Percentiles rank a stretch among this genome's conserved stretches.
Conservation (phyloP, 2,797 vertebrate genomes). For the Simalia tracyae region DNA sequence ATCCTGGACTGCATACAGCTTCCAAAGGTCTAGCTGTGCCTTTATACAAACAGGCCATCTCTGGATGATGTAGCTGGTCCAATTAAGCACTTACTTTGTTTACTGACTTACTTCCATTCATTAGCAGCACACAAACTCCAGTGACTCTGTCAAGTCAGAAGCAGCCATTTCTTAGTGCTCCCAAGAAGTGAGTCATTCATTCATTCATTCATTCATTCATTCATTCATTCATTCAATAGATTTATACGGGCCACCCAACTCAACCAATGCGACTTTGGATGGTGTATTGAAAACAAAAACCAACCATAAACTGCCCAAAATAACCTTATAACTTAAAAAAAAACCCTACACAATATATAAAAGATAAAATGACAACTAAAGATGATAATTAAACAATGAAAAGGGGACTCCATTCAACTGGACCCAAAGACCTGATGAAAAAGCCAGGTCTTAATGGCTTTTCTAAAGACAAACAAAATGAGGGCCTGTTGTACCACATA, state of each 20-base stretch:
- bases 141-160: neutral
- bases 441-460: neutral
- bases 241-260: neutral
- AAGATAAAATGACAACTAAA: neutral
- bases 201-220: neutral
- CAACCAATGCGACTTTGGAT: neutral
- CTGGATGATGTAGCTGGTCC: neutral
- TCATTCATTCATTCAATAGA: neutral
- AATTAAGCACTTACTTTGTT: neutral
- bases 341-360: too few species aligned
- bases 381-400: neutral
- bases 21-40: neutral
- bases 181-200: neutral
- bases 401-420: neutral
- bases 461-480: neutral
- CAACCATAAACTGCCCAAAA: neutral
- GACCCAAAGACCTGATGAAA: neutral
- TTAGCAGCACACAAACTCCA: neutral
- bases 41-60: neutral
- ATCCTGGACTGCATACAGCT: neutral
- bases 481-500: neutral
- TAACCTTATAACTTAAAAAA: neutral
- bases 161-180: neutral
- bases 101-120: neutral
- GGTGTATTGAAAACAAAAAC: neutral